Base-by-base conservation (phyloP, 53 echinoderm and acorn worm genomes). In the Antedon mediterranea region DNA sequence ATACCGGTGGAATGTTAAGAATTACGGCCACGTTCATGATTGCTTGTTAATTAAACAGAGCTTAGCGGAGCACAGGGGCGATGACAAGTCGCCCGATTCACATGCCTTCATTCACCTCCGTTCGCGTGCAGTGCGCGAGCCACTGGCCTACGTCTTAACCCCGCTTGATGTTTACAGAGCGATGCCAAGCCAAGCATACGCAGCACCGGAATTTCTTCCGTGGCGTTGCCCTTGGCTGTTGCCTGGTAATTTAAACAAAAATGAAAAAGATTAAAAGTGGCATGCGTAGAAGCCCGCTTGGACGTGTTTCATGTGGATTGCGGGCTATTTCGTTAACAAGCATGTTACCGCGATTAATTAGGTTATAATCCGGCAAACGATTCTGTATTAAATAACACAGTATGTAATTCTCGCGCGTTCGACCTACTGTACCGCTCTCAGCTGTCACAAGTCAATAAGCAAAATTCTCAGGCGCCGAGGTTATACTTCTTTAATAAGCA, bases 61-160 rank as follows among this genome's bases (percentile, higher is more conserved):
- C 57, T 57, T 57, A 57, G 11, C 57, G 11, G 57, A 57, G 57
- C 57, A 57, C 57, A 6, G 20, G 57, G 57, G 57, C 23, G 57
- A 57, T 57, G 57, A 57, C 57, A 57, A 57, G 14, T 23, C 57
- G 57, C 23, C 57, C 23, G 57, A 57, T 57, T 41, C 57, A 26
- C 23, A 57, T 57, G 20, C 57, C n/a, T n/a, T 11, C 2, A 57
- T 13, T 8, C 23, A 13, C 9, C 23, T 26, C 57, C 57, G 57
- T 57, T 57, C 57, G 57, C 57, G 57, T 57, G 57, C 57, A 57
- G 57, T 57, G 57, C 57, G 57, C 57, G 57, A 57, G 57, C 57
- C 57, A 3, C 2, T 26, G 2, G 11, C 57, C 9, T 13, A 13
- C 57, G 14, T 8, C 57, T 8, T 57, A 15, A 57, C 11, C 57